Base-by-base conservation (phyloP, 2,113 vertebrate genomes). In the Lophura nycthemera region DNA sequence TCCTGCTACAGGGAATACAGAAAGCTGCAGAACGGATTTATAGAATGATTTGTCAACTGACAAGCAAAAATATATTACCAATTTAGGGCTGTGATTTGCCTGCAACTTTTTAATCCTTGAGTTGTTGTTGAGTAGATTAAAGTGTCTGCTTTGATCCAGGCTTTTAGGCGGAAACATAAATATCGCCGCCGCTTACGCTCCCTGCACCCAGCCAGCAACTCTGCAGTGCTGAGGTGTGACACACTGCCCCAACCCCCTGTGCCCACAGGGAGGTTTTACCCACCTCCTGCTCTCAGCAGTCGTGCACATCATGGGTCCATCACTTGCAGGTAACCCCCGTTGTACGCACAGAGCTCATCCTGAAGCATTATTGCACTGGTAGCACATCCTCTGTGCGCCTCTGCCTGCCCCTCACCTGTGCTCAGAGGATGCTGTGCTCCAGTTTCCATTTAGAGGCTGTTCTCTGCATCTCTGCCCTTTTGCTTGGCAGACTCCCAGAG, bases 111-210 rank as follows among this genome's bases (percentile, higher is more conserved):
- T 97, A 97, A 97, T 97, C 97, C 97, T 95, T 78, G 16, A 94
- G 95, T 96, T 96, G 97, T 86, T 97, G 97, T 95, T 92, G 96
- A 91, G 89, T 85, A 97, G 97, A 97, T 97, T 96, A 95, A 97
- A 97, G 95, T 89, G 96, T 96, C 94, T 87, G 96, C 96, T 97
- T 96, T 96, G 97, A 98, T 97, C 97, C 97, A 77, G 42, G 89
- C 92, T 43, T 95, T 94, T 79, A 91, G 96, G 90, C 89, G 95
- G 96, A 92, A 95, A 93, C 91, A 90, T 86, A 97, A 97, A 95
- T 95, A 95, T 70, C 83, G 34, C 83, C 78, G 40, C 88, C 32
- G 54, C 79, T 95, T 65, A 73, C 22, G 92, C 86, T 93, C 94
- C 66, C 78, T 48, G 88, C 88, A 14, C 84, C 74, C 24, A 61